phyloP scores from a whole-genome alignment of 2,113 vertebrate species.

The Leptocoma aspasia region DNA sequence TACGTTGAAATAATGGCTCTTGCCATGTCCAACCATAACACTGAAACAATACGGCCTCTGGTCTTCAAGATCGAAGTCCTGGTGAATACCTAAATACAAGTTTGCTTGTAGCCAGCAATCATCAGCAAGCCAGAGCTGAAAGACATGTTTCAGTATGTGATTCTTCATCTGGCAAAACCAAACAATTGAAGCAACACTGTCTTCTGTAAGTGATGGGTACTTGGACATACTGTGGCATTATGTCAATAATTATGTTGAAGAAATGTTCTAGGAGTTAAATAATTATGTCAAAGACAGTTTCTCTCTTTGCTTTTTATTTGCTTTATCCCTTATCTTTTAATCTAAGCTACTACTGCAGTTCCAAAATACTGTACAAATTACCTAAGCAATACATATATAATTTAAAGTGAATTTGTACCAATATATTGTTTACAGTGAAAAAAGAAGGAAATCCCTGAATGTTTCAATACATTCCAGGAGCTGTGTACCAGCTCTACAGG shows the following conservation, averaged over 20 bases:
- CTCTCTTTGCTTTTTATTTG: not conserved
- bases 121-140: slow-evolving; percentile 87
- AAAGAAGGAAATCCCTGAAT: not conserved
- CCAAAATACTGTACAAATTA: not conserved
- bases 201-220: not conserved
- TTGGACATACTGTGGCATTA: not conserved
- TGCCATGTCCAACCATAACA: slow-evolving; percentile 82
- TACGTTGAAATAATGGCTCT: slow-evolving; percentile 85
- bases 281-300: not conserved
- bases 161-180: slow-evolving; percentile 13
- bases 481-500: not conserved
- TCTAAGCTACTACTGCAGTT: not conserved
- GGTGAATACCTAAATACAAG: slow-evolving; percentile 82
- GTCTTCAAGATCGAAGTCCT: slow-evolving; percentile 82
- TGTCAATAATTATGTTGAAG: not conserved
- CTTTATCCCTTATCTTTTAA: not conserved
- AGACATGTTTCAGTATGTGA: slow-evolving; percentile 50
- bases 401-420: not conserved
- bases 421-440: not conserved
- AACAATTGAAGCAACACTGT: not conserved
- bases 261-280: not conserved
- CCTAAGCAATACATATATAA: not conserved
- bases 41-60: slow-evolving; percentile 86
- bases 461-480: not conserved
- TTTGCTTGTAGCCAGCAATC: slow-evolving; percentile 89